These are phyloP conservation scores for Cololabis saira DNA, from an alignment of 2,113 vertebrate species.

Conservation along the genomic window DNA sequence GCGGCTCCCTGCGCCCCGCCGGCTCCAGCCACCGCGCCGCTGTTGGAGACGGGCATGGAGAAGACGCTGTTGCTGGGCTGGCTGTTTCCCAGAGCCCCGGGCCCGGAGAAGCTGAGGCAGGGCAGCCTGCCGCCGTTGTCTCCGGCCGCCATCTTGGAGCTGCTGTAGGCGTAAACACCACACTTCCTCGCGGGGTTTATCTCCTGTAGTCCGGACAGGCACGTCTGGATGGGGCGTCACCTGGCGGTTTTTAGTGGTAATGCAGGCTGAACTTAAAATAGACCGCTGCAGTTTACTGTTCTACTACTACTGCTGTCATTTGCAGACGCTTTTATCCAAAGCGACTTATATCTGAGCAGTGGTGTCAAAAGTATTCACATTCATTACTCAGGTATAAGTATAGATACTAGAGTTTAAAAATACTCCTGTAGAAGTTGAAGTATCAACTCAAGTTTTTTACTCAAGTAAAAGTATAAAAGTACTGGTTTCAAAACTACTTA, in stretches of 20 bases:
- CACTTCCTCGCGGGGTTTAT: conserved; percentile 48
- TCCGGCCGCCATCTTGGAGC: conserved; percentile 90
- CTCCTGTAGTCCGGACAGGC: conserved; percentile 11
- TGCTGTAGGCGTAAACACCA: conserved; percentile 78
- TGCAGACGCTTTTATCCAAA: not conserved
- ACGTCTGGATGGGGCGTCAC: not conserved
- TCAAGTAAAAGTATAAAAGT: no score
- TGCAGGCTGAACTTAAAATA: not conserved
- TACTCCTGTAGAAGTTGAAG: no score
- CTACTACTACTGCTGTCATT: no score
- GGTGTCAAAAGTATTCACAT: no score
- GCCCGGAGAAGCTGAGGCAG: conserved; percentile 80
- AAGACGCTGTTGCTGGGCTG: conserved; percentile 82
- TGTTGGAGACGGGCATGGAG: conserved; percentile 79
- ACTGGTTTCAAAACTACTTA: no score
- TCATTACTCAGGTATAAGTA: no score
- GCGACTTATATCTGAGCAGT: no score
- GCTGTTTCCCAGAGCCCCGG: conserved; percentile 81
- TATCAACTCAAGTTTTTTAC: no score
- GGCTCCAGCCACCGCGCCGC: conserved; percentile 65
- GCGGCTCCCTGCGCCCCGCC: conserved; percentile 69
- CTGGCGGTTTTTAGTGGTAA: conserved; percentile 4
- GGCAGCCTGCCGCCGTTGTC: conserved; percentile 86
- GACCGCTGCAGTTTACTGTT: no score
- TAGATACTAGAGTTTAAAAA: no score